Evolutionary conservation across 2,797 vertebrate species (phyloP).

Genomic region (Tarsius wallacei): DNA sequence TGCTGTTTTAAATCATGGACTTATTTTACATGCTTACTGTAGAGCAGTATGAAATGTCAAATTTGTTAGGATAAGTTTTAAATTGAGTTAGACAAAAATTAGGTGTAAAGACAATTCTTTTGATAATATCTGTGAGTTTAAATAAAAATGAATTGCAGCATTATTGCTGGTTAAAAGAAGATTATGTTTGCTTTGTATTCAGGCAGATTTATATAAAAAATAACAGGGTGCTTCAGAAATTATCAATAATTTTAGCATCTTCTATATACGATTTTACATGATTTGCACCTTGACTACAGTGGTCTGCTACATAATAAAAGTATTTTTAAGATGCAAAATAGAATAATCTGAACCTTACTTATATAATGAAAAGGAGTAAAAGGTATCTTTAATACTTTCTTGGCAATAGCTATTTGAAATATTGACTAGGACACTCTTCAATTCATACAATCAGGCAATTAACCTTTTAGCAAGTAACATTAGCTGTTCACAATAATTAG

Average conservation of each 20-base stretch:
- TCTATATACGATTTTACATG: constrained; percentile 73
- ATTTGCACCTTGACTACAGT: constrained; percentile 56
- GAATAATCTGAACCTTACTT: constrained; percentile 37
- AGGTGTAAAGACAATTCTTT: constrained; percentile 85
- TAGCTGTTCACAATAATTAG: constrained; percentile 68
- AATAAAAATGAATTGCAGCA: constrained; percentile 81
- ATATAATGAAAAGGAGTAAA: constrained; percentile 40
- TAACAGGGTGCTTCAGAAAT: neutral
- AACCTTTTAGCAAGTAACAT: constrained; percentile 80
- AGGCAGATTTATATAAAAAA: constrained; percentile 51
- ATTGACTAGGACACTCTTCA: constrained; percentile 70
- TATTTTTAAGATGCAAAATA: neutral
- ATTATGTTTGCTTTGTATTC: constrained; percentile 55
- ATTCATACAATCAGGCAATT: constrained; percentile 74
- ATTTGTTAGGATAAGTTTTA: constrained; percentile 89
- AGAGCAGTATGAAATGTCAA: constrained; percentile 90
- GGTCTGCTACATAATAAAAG: constrained; percentile 67
- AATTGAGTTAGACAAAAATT: constrained; percentile 89
- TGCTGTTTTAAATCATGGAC: constrained; percentile 92
- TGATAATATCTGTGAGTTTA: constrained; percentile 83
- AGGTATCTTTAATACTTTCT: neutral
- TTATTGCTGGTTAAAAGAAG: constrained; percentile 82
- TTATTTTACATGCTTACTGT: constrained; percentile 90
- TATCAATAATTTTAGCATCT: constrained; percentile 74
- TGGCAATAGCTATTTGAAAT: constrained; percentile 24